These are phyloP conservation scores for Anaspis maculata DNA, from an alignment of 2,888 invertebrate genomes.

Conservation along the genomic window DNA sequence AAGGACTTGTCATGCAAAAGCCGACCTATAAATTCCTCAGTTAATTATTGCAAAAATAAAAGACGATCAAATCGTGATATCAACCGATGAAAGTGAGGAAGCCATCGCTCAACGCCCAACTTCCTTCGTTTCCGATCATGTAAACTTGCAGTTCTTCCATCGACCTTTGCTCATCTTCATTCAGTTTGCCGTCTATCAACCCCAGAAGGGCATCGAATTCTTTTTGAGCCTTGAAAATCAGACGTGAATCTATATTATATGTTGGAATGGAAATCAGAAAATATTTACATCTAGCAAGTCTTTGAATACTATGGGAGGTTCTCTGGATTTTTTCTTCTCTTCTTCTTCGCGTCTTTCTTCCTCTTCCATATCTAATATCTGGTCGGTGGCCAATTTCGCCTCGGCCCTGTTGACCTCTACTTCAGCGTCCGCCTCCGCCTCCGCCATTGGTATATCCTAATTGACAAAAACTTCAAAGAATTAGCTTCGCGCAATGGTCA, in stretches of 20 bases:
- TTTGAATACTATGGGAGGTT: conserved; percentile 73
- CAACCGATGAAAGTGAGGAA: conserved; percentile 75
- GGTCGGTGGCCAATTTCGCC: conserved; percentile 45
- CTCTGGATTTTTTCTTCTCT: conserved; percentile 60
- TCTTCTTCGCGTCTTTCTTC: conserved; percentile 61
- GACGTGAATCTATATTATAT: no score
- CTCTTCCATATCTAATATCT: conserved; percentile 49
- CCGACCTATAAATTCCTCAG: conserved; percentile 49
- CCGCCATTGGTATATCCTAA: background rate
- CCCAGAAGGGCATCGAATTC: conserved; percentile 67
- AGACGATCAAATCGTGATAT: conserved; percentile 21
- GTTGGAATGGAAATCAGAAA: conserved; percentile 3
- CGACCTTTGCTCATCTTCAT: conserved; percentile 65
- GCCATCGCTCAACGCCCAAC: conserved; percentile 86
- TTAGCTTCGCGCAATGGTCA: background rate
- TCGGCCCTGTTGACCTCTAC: conserved; percentile 33
- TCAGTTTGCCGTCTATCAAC: conserved; percentile 62
- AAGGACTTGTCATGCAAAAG: conserved; percentile 54
- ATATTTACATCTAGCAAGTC: conserved; percentile 55
- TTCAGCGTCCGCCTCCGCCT: conserved; percentile 21
- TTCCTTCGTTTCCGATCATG: conserved; percentile 80
- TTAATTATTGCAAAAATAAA: no score
- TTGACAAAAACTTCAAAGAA: background rate
- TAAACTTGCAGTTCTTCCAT: conserved; percentile 81
- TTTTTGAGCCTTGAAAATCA: conserved; percentile 55